Percentiles rank a stretch among this genome's conserved stretches.
These are phyloP conservation scores for Lamellibrachia satsuma DNA, from an alignment of 2,888 invertebrate species.

Conservation along the genomic window DNA sequence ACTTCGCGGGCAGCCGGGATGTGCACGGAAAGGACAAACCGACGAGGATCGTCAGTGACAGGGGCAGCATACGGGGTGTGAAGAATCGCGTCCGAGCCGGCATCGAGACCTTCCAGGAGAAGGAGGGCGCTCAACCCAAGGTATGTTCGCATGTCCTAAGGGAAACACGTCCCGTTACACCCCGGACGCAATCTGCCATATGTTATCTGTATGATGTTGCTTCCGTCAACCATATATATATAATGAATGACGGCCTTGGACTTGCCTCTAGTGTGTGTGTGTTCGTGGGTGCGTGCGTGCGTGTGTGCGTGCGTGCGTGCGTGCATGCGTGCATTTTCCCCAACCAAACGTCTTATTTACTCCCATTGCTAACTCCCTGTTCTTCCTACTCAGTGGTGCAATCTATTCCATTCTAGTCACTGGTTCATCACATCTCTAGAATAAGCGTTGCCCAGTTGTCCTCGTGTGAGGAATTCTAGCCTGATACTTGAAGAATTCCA, in stretches of 20 bases:
- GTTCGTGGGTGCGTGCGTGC: too few species aligned
- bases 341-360: background rate
- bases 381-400: background rate
- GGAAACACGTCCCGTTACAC: background rate
- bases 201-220: background rate
- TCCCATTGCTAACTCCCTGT: background rate
- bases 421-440: background rate
- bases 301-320: background rate
- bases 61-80: constrained; percentile 91
- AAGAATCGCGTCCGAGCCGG: constrained; percentile 94
- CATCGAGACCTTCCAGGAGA: constrained; percentile 81
- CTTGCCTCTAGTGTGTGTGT: background rate
- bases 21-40: constrained; percentile 50
- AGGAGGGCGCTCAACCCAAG: constrained; percentile 29
- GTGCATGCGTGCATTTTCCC: background rate
- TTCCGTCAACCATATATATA: background rate
- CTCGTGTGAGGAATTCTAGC: background rate
- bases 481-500: background rate
- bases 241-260: background rate
- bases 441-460: background rate
- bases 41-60: constrained; percentile 80
- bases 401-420: background rate
- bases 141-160: constrained; percentile 21
- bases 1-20: constrained; percentile 44
- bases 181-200: background rate